Base-by-base conservation (phyloP, 2,888 invertebrate genomes). In the Andrena hattorfiana region DNA sequence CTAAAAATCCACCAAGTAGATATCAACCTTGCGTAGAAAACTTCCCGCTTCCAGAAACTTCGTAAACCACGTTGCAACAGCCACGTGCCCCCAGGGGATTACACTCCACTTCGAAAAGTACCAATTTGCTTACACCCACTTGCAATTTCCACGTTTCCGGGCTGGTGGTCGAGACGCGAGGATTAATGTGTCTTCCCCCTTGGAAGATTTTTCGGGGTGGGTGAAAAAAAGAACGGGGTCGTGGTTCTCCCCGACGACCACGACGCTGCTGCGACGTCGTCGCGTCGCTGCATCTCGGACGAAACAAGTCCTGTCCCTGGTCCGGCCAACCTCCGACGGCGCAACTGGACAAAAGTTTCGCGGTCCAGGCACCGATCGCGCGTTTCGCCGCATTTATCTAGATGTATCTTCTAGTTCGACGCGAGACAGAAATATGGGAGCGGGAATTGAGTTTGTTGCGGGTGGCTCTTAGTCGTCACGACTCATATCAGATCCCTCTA, bases 301-400 rank as follows among this genome's bases (percentile, higher is more conserved):
- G 56, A 81, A 77, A 81, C 59, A 79, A 79, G 30, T 79, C 62
- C 72, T 71, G 72, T 85, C 78, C 63, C 66, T 28, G 13, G 51
- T 70, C 70, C 59, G n/a, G 20, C 20, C 56, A 66, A 54, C 51
- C 62, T 28, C 48, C 54, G 35, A 7, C 67, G 54, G 54, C 63
- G 67, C 48, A 60, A n/a, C 6, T 1, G 82, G 87, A 87, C 87
- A 82, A 90, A 88, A 90, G 69, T 89, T 90, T 87, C 76, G 60
- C 89, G 69, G 77, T 62, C 73, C 42, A 69, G 51, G 51, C 81
- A 62, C 60, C 82, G 79, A 69, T 84, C 89, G 91, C 93, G 92
- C 93, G 93, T 93, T 92, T 89, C 91, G 90, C 88, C 92, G 91
- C 92, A 92, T 93, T 93, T 93, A 93, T 93, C 93, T 93, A 91